Conservation (phyloP, 2,888 invertebrate genomes). For the Trachelus iudaicus region DNA sequence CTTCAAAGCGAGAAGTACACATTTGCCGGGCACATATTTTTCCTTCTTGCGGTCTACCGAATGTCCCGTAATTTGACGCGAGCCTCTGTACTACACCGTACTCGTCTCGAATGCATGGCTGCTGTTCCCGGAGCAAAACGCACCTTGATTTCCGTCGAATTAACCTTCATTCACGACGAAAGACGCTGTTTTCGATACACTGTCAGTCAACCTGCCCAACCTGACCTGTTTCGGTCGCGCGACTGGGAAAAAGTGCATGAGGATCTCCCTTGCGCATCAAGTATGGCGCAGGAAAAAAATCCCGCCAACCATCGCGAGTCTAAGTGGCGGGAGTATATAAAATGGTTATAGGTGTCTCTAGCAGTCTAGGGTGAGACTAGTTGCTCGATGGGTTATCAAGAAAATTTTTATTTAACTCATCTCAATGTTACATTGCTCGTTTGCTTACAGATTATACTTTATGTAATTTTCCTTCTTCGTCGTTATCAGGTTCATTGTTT, state of each 20-base stretch:
- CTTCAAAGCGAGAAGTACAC: constrained; percentile 45
- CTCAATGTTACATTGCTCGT: neutral
- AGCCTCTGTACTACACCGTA: neutral
- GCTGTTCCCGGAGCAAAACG: constrained; percentile 1
- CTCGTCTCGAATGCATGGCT: neutral
- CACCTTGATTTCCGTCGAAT: constrained; percentile 26
- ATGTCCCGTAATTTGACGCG: constrained; percentile 13
- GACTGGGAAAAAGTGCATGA: neutral
- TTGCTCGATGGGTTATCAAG: neutral
- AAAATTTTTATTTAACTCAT: neutral
- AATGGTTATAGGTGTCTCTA: neutral
- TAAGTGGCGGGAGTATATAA: neutral
- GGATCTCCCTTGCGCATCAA: constrained; percentile 18
- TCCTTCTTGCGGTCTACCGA: constrained; percentile 14
- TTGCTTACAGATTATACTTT: neutral
- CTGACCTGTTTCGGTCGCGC: constrained; percentile 45
- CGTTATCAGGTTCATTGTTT: neutral
- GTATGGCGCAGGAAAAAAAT: constrained; percentile 24
- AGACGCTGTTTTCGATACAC: constrained; percentile 37
- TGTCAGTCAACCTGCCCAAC: constrained; percentile 51
- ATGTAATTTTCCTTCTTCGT: neutral
- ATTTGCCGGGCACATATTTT: constrained; percentile 43
- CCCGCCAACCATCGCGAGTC: neutral
- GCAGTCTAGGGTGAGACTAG: neutral
- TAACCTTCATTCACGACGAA: constrained; percentile 45